A percentile compares a stretch with the other conserved stretches of the same genome.
Evolutionary conservation across 2,797 vertebrate species (phyloP).

Genomic region (Poeciliopsis infans): DNA sequence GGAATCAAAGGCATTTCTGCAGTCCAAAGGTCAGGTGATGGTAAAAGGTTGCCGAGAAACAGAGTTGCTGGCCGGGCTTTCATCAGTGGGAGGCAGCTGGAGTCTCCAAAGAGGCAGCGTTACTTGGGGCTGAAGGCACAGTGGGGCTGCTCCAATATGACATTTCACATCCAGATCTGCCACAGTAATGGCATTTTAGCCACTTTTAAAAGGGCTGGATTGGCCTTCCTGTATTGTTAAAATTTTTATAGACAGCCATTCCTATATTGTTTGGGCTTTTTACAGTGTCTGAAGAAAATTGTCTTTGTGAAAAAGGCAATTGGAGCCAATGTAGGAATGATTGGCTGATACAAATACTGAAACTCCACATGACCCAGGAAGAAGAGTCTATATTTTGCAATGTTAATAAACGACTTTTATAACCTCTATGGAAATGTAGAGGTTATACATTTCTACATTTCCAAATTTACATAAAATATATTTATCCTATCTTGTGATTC

Average conservation of each 20-base stretch:
- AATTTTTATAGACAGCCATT: slow-evolving; percentile 65
- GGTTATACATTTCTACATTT: too few relatives aligned
- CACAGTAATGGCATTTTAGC: slow-evolving; percentile 83
- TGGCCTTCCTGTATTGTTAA: slow-evolving; percentile 67
- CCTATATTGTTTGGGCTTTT: slow-evolving; percentile 68
- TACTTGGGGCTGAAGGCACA: slow-evolving; percentile 75
- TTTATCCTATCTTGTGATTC: slow-evolving; percentile 61
- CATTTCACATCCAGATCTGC: slow-evolving; percentile 85
- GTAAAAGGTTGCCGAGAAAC: slow-evolving; percentile 83
- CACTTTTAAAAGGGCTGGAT: slow-evolving; percentile 81
- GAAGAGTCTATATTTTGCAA: slow-evolving; percentile 17
- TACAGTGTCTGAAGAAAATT: slow-evolving; percentile 59
- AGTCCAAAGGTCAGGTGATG: slow-evolving; percentile 84
- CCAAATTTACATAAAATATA: slow-evolving; percentile 64
- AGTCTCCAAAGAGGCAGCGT: slow-evolving; percentile 73
- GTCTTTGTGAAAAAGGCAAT: slow-evolving; percentile 50
- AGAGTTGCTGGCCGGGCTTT: slow-evolving; percentile 78
- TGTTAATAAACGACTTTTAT: slow-evolving; percentile 22
- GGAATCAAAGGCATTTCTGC: slow-evolving; percentile 81
- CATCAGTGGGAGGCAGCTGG: slow-evolving; percentile 81
- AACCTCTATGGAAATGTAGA: slow-evolving; percentile 35
- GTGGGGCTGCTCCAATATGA: slow-evolving; percentile 80
- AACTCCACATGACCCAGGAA: slow-evolving; percentile 9
- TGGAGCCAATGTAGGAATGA: slow-evolving; percentile 48
- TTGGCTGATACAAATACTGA: slow-evolving; percentile 36